Conservation (phyloP, 2,888 invertebrate species). For the Bombylius major region DNA sequence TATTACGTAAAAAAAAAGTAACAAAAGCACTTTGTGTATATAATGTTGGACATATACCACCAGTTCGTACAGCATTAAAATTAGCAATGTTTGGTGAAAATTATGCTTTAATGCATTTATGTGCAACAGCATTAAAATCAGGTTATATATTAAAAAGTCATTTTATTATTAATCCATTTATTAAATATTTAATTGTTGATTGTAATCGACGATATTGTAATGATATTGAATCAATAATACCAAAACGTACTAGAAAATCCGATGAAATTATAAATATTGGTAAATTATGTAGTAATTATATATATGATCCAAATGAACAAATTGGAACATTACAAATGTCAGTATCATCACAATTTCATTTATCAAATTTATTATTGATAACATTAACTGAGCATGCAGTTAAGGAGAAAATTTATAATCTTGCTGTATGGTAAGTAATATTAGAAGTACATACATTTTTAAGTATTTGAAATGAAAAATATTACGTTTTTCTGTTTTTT, state of each 20-base stretch:
- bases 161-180: slow-evolving; percentile 23
- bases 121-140: slow-evolving; percentile 35
- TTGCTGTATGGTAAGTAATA: slow-evolving; percentile 29
- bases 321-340: slow-evolving; percentile 34
- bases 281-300: slow-evolving; percentile 30
- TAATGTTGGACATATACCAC: slow-evolving; percentile 53
- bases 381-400: slow-evolving; percentile 34
- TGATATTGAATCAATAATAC: slow-evolving; percentile 26
- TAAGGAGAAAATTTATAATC: slow-evolving; percentile 34
- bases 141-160: slow-evolving; percentile 29
- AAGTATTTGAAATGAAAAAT: neutral
- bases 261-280: slow-evolving; percentile 24
- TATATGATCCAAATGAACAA: slow-evolving; percentile 30
- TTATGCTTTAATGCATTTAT: slow-evolving; percentile 34
- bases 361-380: slow-evolving; percentile 34
- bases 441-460: neutral
- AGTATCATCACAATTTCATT: slow-evolving; percentile 36
- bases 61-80: slow-evolving; percentile 35
- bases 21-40: slow-evolving; percentile 69
- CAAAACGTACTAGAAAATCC: slow-evolving; percentile 13
- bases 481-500: neutral
- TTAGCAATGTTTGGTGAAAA: slow-evolving; percentile 37
- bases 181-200: slow-evolving; percentile 22
- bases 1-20: slow-evolving; percentile 59
- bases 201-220: slow-evolving; percentile 24